Evolutionary conservation across 2,888 invertebrate genomes (phyloP), one percentile per base, ranked within the genome.

Genomic region (Drosophila paramelanica): DNA sequence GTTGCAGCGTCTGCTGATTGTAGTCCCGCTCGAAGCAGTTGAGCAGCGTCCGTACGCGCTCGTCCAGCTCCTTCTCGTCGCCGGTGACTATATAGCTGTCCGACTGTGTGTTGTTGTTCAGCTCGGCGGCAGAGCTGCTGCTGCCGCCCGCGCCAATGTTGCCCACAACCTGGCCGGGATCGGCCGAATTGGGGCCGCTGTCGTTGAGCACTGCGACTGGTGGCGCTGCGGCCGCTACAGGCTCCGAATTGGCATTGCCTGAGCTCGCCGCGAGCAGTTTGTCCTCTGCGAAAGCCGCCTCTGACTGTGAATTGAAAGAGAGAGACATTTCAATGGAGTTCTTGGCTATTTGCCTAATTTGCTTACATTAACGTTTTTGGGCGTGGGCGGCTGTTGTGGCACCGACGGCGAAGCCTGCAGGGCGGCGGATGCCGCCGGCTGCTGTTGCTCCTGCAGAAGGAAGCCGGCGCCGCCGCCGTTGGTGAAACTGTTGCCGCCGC

Each of bases 21-120:
- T 93, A 94, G 36, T 94, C 94, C 77, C 93, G 94, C 79, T 96
- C 95, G 84, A 94, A 94, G 91, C 96, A 96, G 58, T 92, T 93
- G 52, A 96, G 69, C 46, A 92, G 77, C 62, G 90, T 89, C 43
- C 91, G 90, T 38, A 92, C 86, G 38, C 92, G 92, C 66, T 92
- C 92, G 49, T 92, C 91, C 72, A 92, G 90, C 73, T 92, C 92
- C 77, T 91, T 91, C 61, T 92, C 92, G 51, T 92, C 92, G 6
- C 90, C 90, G 17, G 90, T 91, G 42, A 90, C 90, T 43, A 91
- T 89, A 65, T 91, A 92, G 36, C 71, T 80, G 33, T 92, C 92
- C 36, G 82, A 69, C 66, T 88, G 90, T 38, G 90, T 90, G 53
- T 88, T 90, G 78, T 92, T 92, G 78, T 92, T 92, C 52, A 89